These are phyloP conservation scores for Temnopleurus reevesii DNA, from an alignment of 53 echinoderm and acorn worm genomes.

Conservation along the genomic window DNA sequence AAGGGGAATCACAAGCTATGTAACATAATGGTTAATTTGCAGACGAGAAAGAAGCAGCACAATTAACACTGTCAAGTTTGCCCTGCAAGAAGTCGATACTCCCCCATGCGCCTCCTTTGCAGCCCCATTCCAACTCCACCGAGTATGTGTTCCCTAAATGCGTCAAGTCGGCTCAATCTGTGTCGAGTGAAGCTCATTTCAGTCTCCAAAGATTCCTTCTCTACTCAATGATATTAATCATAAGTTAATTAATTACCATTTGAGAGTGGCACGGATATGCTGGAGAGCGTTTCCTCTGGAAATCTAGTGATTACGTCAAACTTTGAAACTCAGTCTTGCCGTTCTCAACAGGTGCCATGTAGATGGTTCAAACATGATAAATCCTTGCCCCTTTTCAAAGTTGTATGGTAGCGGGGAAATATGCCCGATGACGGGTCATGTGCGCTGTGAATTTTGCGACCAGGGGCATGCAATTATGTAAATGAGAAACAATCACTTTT, in stretches of 20 bases:
- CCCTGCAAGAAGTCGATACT: too few species aligned
- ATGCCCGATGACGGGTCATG: too few species aligned
- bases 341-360: neutral
- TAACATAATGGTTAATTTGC: too few species aligned
- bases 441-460: too few species aligned
- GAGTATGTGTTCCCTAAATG: neutral
- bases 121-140: neutral
- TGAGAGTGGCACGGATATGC: conserved; percentile 11
- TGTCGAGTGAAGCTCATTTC: neutral
- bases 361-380: too few species aligned
- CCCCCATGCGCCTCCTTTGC: neutral
- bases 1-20: too few species aligned
- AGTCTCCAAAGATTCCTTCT: neutral
- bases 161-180: neutral
- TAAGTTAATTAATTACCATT: conserved; percentile 22
- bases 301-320: neutral
- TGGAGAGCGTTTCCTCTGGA: neutral
- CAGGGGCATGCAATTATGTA: too few species aligned
- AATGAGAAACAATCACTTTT: too few species aligned
- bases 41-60: too few species aligned
- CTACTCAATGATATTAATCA: neutral
- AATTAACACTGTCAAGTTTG: too few species aligned
- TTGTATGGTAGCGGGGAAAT: too few species aligned
- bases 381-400: too few species aligned
- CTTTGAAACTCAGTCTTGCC: neutral